These are phyloP conservation scores for Sceloporus tristichus DNA, from an alignment of 2,113 vertebrate genomes.

Conservation along the genomic window DNA sequence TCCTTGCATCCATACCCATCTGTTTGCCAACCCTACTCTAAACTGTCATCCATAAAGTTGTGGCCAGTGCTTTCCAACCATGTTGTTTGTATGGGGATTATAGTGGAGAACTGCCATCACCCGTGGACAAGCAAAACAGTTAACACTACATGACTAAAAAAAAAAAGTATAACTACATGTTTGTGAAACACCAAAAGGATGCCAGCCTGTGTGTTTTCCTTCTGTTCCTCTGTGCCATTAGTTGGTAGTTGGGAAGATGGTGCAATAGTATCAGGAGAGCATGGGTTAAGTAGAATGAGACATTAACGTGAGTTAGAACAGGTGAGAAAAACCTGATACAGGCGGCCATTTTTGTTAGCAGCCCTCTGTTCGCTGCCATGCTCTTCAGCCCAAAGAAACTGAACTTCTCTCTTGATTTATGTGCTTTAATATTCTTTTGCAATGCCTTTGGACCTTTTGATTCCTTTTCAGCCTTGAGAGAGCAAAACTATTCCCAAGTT, in stretches of 20 bases:
- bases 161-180: too few species aligned
- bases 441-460: constrained; percentile 17
- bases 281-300: neutral
- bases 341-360: neutral
- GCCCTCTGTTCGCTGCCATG: neutral
- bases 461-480: neutral
- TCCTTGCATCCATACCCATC: too few species aligned
- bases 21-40: too few species aligned
- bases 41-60: too few species aligned
- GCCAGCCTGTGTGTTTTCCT: neutral
- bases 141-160: too few species aligned
- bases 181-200: too few species aligned
- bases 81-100: too few species aligned
- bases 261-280: neutral
- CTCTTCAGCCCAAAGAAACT: rapidly evolving
- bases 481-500: constrained; percentile 22
- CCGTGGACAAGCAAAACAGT: too few species aligned
- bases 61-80: too few species aligned
- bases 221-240: neutral
- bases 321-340: neutral
- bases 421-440: rapidly evolving
- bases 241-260: neutral
- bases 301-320: neutral
- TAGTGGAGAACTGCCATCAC: too few species aligned
- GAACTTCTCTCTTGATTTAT: constrained; percentile 31